Evolutionary conservation across 2,113 vertebrate genomes (phyloP).

Genomic region (Girardinichthys multiradiatus): DNA sequence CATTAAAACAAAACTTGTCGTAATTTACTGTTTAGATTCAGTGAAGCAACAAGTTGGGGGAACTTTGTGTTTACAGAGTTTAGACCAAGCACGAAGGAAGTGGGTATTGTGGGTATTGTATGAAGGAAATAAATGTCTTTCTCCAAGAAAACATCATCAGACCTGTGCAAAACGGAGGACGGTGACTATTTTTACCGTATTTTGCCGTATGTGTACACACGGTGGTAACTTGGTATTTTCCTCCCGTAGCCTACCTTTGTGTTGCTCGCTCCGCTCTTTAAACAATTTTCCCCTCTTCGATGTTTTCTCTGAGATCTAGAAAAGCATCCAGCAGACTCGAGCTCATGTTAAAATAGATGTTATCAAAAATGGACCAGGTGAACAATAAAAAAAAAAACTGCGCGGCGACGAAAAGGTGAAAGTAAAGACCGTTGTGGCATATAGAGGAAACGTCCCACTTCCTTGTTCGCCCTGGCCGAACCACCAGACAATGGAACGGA

Average conservation of each 20-base stretch:
- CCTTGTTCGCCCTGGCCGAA: not conserved
- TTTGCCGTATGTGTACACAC: too few relatives aligned
- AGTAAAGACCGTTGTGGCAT: rapidly evolving
- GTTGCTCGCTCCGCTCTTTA: not conserved
- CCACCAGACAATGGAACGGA: not conserved
- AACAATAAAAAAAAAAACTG: not conserved
- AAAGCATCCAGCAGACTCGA: not conserved
- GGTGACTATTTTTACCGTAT: too few relatives aligned
- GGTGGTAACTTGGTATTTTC: not conserved
- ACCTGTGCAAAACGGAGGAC: not conserved
- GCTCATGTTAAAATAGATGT: not conserved
- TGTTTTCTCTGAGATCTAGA: not conserved
- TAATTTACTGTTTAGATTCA: too few relatives aligned
- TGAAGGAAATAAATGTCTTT: too few relatives aligned
- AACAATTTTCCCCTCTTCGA: not conserved
- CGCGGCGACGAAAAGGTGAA: not conserved
- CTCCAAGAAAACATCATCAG: not conserved
- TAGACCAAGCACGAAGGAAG: too few relatives aligned
- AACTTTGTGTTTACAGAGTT: too few relatives aligned
- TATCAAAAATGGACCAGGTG: not conserved
- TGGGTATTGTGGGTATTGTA: too few relatives aligned
- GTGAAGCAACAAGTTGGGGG: too few relatives aligned
- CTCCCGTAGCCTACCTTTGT: not conserved
- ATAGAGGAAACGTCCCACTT: not conserved
- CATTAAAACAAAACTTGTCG: too few relatives aligned